Conservation (phyloP, 2,797 vertebrate genomes). For the Micrastur ruficollis region DNA sequence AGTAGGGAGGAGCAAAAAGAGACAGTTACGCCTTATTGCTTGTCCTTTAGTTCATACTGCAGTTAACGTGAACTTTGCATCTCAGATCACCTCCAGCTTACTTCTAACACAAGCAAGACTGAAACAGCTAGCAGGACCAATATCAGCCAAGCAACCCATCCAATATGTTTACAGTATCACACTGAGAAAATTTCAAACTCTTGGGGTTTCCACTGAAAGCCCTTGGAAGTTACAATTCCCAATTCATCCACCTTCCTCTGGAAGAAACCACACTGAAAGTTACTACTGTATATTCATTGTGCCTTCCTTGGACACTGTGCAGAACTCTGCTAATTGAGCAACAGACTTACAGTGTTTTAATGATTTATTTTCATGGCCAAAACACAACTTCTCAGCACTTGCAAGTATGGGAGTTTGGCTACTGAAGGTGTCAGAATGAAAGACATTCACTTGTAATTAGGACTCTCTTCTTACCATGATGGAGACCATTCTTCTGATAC, state of each 20-base stretch:
- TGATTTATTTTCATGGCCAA: neutral
- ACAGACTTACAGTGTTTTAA: neutral
- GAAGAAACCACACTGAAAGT: conserved; percentile 11
- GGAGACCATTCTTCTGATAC: conserved; percentile 97
- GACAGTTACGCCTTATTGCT: neutral
- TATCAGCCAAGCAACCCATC: neutral
- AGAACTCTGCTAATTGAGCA: neutral
- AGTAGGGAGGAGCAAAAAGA: neutral
- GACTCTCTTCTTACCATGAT: conserved; percentile 83
- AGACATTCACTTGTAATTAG: neutral
- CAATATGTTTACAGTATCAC: neutral
- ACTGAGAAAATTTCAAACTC: neutral
- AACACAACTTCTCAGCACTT: neutral
- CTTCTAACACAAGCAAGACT: neutral
- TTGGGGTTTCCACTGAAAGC: neutral
- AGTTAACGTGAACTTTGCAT: neutral
- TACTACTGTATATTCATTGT: neutral
- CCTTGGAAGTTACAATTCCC: neutral
- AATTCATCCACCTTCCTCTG: neutral
- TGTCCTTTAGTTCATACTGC: neutral
- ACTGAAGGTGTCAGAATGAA: neutral
- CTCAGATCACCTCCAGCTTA: neutral
- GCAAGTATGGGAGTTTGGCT: neutral
- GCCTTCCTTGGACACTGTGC: neutral
- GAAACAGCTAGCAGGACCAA: neutral